Evolutionary conservation across 1,140 invertebrate species (phyloP), one percentile per base, ranked within the genome.

Genomic region (Drosophila jambulina): DNA sequence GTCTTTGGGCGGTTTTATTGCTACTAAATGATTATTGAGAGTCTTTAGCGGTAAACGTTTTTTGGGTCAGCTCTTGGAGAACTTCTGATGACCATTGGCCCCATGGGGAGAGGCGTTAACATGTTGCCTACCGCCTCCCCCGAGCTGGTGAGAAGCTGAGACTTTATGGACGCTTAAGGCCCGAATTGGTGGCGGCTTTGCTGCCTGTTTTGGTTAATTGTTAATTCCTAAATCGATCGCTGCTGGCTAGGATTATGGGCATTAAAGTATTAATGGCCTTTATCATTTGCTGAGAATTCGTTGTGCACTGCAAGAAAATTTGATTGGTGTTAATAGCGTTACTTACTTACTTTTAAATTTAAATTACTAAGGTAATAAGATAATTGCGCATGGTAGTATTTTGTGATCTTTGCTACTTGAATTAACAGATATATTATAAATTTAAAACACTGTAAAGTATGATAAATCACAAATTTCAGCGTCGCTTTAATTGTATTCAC

Each of bases 21-120:
- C 54, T 53, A 64, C 72, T 57, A 76, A 83, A 83, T 76, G 65
- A 72, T 83, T 79, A 68, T 76, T 57, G 56, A 60, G 65, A 63
- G 70, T 79, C 57, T 67, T 79, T 60, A 79, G 71, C 58, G 68
- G 49, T 81, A 62, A 74, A 78, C 42, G 49, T 69, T 75, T 75
- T 60, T 65, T 81, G 74, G 78, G 67, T 82, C 65, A 80, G 32
- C 40, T 56, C 42, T 32, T 13, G 17, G 64, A 77, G 45, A 54
- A 59, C 58, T 64, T 64, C 48, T 59, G 54, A 40, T 56, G 46
- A 63, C 23, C 49, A 38, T 19, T 42, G 27, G 49, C 58, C 58
- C 43, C 64, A 23, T 42, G 34, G 53, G 58, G 56, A 60, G 45
- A 68, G 74, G 63, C 71, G 53, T 71, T 62, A 71, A 71, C 12